Percentiles rank a stretch among this genome's conserved stretches.
Evolutionary conservation across 2,797 vertebrate genomes (phyloP).

Genomic region (Pseudocheirus occidentalis): DNA sequence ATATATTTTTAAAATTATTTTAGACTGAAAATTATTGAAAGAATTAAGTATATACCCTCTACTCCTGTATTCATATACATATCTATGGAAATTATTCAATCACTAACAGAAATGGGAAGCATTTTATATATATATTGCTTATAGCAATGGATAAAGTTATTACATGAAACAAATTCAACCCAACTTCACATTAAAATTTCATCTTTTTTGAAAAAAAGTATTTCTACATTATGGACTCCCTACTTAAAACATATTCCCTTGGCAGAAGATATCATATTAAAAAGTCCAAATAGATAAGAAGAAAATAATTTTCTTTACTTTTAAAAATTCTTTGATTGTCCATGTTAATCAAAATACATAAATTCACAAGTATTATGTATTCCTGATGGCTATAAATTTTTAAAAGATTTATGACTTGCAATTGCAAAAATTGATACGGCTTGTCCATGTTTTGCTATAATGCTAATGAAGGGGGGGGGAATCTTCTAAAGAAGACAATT

Average conservation of each 20-base stretch:
- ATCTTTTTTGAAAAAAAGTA: conserved; percentile 40
- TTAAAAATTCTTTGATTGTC: conserved; percentile 60
- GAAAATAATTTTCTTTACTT: conserved; percentile 27
- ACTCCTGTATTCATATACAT: not conserved
- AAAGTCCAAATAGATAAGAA: conserved; percentile 40
- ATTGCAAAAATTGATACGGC: conserved; percentile 55
- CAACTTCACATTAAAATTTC: conserved; percentile 39
- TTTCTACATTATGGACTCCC: conserved; percentile 41
- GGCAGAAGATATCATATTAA: conserved; percentile 40
- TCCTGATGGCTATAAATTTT: conserved; percentile 43
- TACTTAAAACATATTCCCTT: conserved; percentile 32
- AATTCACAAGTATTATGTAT: conserved; percentile 54
- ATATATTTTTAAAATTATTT: conserved; percentile 37
- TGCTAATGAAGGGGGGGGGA: not conserved
- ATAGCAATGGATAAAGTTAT: conserved; percentile 31
- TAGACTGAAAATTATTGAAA: conserved; percentile 1
- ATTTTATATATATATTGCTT: not conserved
- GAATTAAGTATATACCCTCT: conserved; percentile 2
- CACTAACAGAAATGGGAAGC: not conserved
- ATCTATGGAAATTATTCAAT: not conserved
- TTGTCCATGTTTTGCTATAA: not conserved
- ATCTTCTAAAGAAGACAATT: conserved; percentile 32
- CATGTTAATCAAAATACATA: conserved; percentile 66
- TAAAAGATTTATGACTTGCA: conserved; percentile 53
- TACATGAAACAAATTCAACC: conserved; percentile 28